Conservation (phyloP, 2,888 invertebrate species). For the Tanypteryx hageni region DNA sequence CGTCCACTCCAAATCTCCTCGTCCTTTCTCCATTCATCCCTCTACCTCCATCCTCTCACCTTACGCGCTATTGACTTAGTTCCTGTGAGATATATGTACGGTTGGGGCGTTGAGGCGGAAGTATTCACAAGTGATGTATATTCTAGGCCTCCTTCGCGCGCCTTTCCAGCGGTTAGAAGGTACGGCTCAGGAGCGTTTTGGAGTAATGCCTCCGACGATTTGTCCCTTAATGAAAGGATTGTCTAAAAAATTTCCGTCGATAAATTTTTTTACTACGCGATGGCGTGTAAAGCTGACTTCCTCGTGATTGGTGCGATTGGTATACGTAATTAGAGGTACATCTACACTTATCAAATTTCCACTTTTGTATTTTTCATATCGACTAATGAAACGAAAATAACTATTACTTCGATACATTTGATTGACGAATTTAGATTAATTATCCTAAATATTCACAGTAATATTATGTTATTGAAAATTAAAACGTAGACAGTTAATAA, state of each 20-base stretch:
- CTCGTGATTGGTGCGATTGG: too few relatives aligned
- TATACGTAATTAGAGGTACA: too few relatives aligned
- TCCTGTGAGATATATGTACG: neutral
- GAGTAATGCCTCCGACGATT: neutral
- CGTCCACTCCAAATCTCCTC: neutral
- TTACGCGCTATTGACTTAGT: conserved; percentile 8
- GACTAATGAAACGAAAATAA: too few relatives aligned
- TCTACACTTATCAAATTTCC: too few relatives aligned
- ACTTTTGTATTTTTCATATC: too few relatives aligned
- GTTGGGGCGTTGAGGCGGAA: neutral
- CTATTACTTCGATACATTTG: too few relatives aligned
- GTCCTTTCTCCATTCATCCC: neutral
- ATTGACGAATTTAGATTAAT: too few relatives aligned
- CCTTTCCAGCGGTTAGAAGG: neutral
- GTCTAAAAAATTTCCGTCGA: neutral
- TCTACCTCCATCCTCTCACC: neutral
- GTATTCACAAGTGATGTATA: conserved; percentile 12
- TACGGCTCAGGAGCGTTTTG: neutral
- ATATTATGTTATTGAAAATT: too few relatives aligned
- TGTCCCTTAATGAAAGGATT: neutral
- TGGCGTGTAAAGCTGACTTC: neutral
- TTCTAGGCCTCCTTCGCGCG: neutral
- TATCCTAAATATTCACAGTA: too few relatives aligned
- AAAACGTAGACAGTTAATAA: too few relatives aligned
- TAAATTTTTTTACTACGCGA: neutral